Evolutionary conservation across 2,888 invertebrate species (phyloP).

Genomic region (Seladonia tumulorum): DNA sequence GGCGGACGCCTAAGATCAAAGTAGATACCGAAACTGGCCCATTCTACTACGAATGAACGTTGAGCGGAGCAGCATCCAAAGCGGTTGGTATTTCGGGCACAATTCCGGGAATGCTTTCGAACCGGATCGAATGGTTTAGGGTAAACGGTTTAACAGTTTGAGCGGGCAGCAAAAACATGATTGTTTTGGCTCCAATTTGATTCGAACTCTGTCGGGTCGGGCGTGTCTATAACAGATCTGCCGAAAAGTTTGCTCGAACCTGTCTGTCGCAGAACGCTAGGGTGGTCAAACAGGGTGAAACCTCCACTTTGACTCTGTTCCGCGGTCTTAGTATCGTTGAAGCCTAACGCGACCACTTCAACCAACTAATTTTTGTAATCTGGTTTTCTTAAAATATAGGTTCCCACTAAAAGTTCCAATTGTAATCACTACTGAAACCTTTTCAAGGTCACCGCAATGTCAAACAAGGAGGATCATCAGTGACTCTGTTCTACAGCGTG

Average conservation of each 20-base stretch:
- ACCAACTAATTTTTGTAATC: no score
- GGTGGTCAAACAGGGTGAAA: background rate
- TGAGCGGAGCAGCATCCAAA: background rate
- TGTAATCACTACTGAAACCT: no score
- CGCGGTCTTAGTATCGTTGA: background rate
- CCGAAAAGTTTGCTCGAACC: background rate
- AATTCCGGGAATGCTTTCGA: background rate
- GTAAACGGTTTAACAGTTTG: background rate
- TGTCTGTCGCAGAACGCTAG: background rate
- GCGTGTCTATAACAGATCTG: background rate
- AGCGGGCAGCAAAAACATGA: background rate
- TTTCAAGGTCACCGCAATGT: no score
- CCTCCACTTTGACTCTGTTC: background rate
- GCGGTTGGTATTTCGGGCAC: background rate
- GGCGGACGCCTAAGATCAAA: background rate
- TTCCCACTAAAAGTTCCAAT: no score
- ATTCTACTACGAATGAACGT: background rate
- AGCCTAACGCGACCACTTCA: background rate
- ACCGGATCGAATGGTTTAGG: background rate
- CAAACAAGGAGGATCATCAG: no score
- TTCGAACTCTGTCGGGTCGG: background rate
- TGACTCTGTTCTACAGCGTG: no score
- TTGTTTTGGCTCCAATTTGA: background rate
- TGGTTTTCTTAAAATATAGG: no score
- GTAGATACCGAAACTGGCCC: background rate